Base-by-base conservation (phyloP, 2,888 invertebrate genomes). In the Ectropis crepuscularia region DNA sequence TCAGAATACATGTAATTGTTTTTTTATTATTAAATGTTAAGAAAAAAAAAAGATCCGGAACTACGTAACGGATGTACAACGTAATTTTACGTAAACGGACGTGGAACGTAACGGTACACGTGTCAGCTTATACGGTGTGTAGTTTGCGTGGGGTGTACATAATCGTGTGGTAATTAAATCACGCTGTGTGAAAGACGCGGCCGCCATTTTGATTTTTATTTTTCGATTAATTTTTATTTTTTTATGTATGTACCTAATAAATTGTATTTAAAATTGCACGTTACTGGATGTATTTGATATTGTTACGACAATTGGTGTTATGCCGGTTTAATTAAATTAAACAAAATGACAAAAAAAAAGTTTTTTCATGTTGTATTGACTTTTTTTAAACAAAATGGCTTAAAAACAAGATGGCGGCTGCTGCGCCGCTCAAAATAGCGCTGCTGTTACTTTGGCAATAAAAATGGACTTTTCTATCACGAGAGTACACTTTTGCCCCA, bases 1-100 rank as follows among this genome's bases (percentile, higher is more conserved):
- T 88, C 85, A 84, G 80, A 54, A 54, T 63, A 76, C 78, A 80
- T 85, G 82, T 88, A 84, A 83, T 73, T 60, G 53, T 67, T 80
- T 76, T n/a, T 41, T 41, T 47, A 8, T 41, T 11, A 83, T 76
- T 75, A 75, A 78, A 77, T 74, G 75, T 75, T 80, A 76, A 78
- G 78, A 72, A 66, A 69, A 69, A 69, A 69, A 69, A 69, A 71
- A n/a, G n/a, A 61, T 61, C 68, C 61, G 61, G 65, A 64, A 46
- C 67, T 69, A 71, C 72, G 74, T 76, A 73, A 62, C 45, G 58
- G 65, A 67, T 69, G 9, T 47, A 61, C 53, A n/a, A 59, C 59
- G 47, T 59, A 53, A 47, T 37, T n/a, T 45, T n/a, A 11, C 49
- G 41, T 28, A 28, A 28, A 28, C 16, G 16, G 16, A 28, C 16